A percentile compares a stretch with the other conserved stretches of the same genome.
phyloP scores from a whole-genome alignment of 2,797 vertebrate species.

The Molossus alvarezi region DNA sequence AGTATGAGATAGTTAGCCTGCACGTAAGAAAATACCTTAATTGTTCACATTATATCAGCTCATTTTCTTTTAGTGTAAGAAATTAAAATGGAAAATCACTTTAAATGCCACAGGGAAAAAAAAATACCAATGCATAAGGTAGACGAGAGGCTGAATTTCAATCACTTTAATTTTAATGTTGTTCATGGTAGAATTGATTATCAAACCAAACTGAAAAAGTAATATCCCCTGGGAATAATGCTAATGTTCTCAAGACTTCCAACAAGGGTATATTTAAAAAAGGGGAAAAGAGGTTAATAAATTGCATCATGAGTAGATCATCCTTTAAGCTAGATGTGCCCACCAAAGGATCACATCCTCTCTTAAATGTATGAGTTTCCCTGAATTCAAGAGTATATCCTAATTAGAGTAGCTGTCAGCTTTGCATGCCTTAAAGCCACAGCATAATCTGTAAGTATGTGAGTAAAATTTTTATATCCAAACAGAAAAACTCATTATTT shows the following conservation, averaged over 20 bases:
- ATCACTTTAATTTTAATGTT: slow-evolving; percentile 70
- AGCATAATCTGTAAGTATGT: slow-evolving; percentile 40
- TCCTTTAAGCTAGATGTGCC: slow-evolving; percentile 53
- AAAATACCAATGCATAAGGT: slow-evolving; percentile 22
- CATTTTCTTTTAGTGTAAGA: slow-evolving; percentile 44
- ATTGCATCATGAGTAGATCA: slow-evolving; percentile 54
- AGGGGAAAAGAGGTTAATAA: slow-evolving; percentile 65
- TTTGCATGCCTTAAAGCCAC: slow-evolving; percentile 34
- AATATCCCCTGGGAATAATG: slow-evolving; percentile 52
- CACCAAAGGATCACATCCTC: slow-evolving; percentile 30
- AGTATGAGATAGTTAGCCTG: not conserved
- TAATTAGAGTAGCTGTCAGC: slow-evolving; percentile 55
- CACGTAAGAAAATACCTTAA: not conserved
- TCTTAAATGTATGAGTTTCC: slow-evolving; percentile 42
- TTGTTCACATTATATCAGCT: not conserved
- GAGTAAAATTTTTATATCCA: slow-evolving; percentile 37
- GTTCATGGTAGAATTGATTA: slow-evolving; percentile 50
- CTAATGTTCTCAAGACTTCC: slow-evolving; percentile 68
- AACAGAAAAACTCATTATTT: slow-evolving; percentile 44
- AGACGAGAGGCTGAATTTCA: slow-evolving; percentile 67
- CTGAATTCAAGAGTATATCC: slow-evolving; percentile 45
- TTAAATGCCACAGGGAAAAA: slow-evolving; percentile 3
- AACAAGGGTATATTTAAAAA: not conserved
- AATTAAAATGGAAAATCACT: slow-evolving; percentile 57
- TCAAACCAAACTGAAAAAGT: slow-evolving; percentile 41